phyloP scores from a whole-genome alignment of 2,888 invertebrate genomes.

The Mylabris sibirica region DNA sequence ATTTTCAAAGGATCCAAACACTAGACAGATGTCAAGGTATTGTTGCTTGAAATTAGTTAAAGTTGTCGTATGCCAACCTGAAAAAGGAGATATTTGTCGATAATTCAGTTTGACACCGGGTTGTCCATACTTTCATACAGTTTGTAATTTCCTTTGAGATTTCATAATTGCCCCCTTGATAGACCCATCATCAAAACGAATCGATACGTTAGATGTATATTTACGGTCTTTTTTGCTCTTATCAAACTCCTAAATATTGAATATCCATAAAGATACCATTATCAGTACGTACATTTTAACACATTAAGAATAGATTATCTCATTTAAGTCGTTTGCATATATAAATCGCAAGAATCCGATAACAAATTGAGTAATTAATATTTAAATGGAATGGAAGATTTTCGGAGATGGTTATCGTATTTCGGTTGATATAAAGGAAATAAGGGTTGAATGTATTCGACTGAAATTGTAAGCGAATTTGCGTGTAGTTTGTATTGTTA shows the following conservation, averaged over 20 bases:
- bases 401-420: not conserved
- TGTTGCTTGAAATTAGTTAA: slow-evolving; percentile 26
- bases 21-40: not conserved
- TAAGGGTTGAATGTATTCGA: not conserved
- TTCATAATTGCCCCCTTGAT: slow-evolving; percentile 39
- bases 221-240: no score
- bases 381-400: slow-evolving; percentile 1
- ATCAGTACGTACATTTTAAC: not conserved
- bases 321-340: not conserved
- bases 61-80: slow-evolving; percentile 25
- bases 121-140: slow-evolving; percentile 33
- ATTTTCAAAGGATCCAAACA: no score
- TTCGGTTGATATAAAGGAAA: not conserved
- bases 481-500: slow-evolving; percentile 5
- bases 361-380: not conserved
- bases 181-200: slow-evolving; percentile 33
- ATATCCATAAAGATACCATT: not conserved
- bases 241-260: slow-evolving; percentile 2
- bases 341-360: not conserved
- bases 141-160: slow-evolving; percentile 42
- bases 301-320: not conserved
- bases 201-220: slow-evolving; percentile 25
- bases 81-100: slow-evolving; percentile 36
- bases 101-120: slow-evolving; percentile 38
- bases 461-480: slow-evolving; percentile 9